phyloP scores from a whole-genome alignment of 2,797 vertebrate genomes.

The Amblyopsis hoosieri region DNA sequence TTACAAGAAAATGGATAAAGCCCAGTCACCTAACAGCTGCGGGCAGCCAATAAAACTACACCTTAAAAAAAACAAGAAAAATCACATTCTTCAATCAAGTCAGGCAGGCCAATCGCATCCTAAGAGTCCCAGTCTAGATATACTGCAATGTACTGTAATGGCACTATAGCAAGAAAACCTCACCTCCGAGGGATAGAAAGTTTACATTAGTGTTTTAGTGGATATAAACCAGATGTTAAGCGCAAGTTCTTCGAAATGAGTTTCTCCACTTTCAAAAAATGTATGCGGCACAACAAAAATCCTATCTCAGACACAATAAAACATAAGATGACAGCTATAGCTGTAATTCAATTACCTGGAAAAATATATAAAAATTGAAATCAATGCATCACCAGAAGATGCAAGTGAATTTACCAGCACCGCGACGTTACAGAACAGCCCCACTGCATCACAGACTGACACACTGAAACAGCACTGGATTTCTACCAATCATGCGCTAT shows the following conservation, averaged over 20 bases:
- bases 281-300: neutral
- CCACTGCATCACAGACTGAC: too few relatives aligned
- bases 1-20: neutral
- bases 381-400: conserved; percentile 4
- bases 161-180: neutral
- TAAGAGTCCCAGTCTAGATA: neutral
- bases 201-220: conserved; percentile 9
- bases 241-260: conserved; percentile 12
- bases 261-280: conserved; percentile 8
- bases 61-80: conserved; percentile 2
- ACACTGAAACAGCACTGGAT: too few relatives aligned
- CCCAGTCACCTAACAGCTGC: neutral
- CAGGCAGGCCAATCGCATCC: neutral
- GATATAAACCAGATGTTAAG: neutral
- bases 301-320: neutral
- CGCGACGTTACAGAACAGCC: neutral
- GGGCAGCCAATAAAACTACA: conserved; percentile 8
- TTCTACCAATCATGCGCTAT: too few relatives aligned
- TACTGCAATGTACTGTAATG: neutral
- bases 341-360: conserved; percentile 1
- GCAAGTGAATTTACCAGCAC: conserved; percentile 17
- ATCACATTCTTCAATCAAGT: neutral
- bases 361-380: neutral
- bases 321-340: neutral
- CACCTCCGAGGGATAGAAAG: neutral